phyloP scores from a whole-genome alignment of 2,797 vertebrate genomes.

The Melanotaenia trifasciata region DNA sequence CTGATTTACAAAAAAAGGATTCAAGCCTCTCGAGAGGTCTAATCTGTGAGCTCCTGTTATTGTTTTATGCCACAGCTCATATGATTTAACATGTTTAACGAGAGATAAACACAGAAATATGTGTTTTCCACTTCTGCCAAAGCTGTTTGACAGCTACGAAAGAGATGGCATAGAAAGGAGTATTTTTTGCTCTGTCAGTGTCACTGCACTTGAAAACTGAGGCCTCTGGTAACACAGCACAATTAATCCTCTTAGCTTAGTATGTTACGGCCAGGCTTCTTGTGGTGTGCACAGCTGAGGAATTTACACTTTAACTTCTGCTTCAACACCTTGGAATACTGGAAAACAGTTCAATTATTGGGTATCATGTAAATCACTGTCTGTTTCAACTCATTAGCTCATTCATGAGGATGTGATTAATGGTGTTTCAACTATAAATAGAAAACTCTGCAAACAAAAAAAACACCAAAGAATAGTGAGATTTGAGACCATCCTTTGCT shows the following conservation, averaged over 20 bases:
- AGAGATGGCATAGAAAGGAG: slow-evolving; percentile 25
- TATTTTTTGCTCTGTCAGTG: slow-evolving; percentile 43
- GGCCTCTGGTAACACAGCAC: slow-evolving; percentile 33
- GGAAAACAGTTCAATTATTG: neutral
- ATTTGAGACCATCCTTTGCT: no score
- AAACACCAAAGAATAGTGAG: neutral
- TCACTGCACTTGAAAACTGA: slow-evolving; percentile 33
- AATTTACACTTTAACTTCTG: slow-evolving; percentile 23
- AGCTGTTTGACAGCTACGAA: slow-evolving; percentile 17
- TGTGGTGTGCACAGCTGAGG: slow-evolving; percentile 22
- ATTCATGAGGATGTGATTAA: neutral
- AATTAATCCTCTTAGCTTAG: slow-evolving; percentile 47
- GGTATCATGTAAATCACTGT: neutral
- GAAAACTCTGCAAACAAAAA: neutral
- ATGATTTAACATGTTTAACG: slow-evolving; percentile 29
- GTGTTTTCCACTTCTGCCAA: slow-evolving; percentile 30
- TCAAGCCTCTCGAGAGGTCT: slow-evolving; percentile 25
- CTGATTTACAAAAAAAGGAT: slow-evolving; percentile 50
- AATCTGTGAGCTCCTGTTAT: slow-evolving; percentile 36
- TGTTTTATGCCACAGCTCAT: slow-evolving; percentile 20
- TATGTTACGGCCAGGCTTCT: slow-evolving; percentile 26
- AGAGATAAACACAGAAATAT: slow-evolving; percentile 28
- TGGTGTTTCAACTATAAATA: neutral
- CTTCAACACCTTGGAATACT: slow-evolving; percentile 14
- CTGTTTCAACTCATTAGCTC: neutral